Conservation (phyloP, 2,113 vertebrate genomes). For the Nothobranchius furzeri region DNA sequence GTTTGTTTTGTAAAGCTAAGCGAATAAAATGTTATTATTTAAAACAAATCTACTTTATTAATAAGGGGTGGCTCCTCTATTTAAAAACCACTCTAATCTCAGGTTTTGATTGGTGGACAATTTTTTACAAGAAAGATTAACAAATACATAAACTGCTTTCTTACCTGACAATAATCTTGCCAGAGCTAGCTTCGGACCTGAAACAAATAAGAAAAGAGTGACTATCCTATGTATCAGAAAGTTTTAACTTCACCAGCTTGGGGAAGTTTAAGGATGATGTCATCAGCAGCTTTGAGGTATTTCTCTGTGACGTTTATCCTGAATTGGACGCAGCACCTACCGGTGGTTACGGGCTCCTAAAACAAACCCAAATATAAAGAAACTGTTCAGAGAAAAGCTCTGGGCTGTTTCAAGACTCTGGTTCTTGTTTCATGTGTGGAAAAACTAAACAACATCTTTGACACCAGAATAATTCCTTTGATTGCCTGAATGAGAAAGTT, state of each 20-base stretch:
- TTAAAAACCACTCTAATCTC: neutral
- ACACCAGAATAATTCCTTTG: neutral
- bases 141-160: constrained; percentile 56
- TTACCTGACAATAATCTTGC: constrained; percentile 85
- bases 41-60: too few relatives aligned
- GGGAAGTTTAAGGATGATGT: too few relatives aligned
- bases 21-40: too few relatives aligned
- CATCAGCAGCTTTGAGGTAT: neutral
- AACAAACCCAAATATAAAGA: constrained; percentile 14
- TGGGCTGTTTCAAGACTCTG: neutral
- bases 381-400: constrained; percentile 17
- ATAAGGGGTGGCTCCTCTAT: neutral
- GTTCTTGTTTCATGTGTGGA: neutral
- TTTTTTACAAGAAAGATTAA: neutral
- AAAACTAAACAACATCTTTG: neutral
- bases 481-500: neutral
- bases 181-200: constrained; percentile 78
- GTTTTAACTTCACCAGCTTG: neutral
- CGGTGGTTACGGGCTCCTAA: neutral
- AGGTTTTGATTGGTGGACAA: neutral
- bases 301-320: neutral
- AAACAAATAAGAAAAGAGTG: constrained; percentile 69
- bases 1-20: too few relatives aligned
- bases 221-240: constrained; percentile 31
- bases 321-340: too few relatives aligned